Conservation (phyloP, 1,140 invertebrate species). For the fruit fly (Drosophila melanogaster) region Release_6_plus_ISO1_MT NT_033777.3:7380501-7381000, state of each 20-base stretch:
- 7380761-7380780: too few species aligned
- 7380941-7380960: conserved; percentile 15
- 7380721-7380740: background rate
- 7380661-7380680: conserved; percentile 1
- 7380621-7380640: conserved; percentile 11
- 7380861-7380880: too few species aligned
- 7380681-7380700: background rate
- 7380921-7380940: background rate
- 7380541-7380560: conserved; percentile 13
- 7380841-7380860: too few species aligned
- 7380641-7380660: background rate
- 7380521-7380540: conserved; percentile 23
- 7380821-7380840: too few species aligned
- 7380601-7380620: conserved; percentile 7
- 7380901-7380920: too few species aligned
- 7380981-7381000: conserved; percentile 51
- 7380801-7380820: too few species aligned
- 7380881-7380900: background rate
- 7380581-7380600: conserved; percentile 1
- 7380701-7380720: background rate
- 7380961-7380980: conserved; percentile 58
- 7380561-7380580: conserved; percentile 23
- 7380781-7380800: too few species aligned
- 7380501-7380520: conserved; percentile 3
- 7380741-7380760: too few species aligned